A percentile compares a stretch with the other conserved stretches of the same genome.
These are phyloP conservation scores for Rhinoderma darwinii DNA, from an alignment of 2,113 vertebrate genomes.

Conservation along the genomic window DNA sequence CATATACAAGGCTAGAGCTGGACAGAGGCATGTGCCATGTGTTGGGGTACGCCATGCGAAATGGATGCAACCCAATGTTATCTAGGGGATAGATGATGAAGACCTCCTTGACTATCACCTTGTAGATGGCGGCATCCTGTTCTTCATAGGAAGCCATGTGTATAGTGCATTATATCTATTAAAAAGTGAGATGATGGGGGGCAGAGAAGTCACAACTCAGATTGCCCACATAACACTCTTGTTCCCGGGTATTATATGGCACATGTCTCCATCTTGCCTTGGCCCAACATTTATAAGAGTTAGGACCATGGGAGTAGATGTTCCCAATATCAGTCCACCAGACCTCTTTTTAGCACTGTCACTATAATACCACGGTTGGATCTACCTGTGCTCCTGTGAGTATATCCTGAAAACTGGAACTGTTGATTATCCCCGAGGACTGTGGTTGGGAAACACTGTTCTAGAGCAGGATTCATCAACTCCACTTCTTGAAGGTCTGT, in stretches of 20 bases:
- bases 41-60: not conserved
- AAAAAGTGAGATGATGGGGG: not conserved
- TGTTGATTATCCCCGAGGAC: slow-evolving; percentile 34
- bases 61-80: not conserved
- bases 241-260: not conserved
- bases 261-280: not conserved
- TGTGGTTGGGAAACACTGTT: slow-evolving; percentile 41
- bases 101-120: not conserved
- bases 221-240: not conserved
- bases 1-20: not conserved
- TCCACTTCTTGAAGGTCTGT: slow-evolving; percentile 45
- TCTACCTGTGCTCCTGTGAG: slow-evolving; percentile 47
- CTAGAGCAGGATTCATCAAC: slow-evolving; percentile 39
- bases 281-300: not conserved
- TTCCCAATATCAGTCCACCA: slow-evolving; percentile 13
- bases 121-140: not conserved
- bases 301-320: not conserved
- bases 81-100: not conserved
- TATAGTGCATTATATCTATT: not conserved
- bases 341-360: not conserved
- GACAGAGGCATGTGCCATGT: not conserved
- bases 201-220: not conserved
- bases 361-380: not conserved
- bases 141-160: not conserved
- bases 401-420: slow-evolving; percentile 42